phyloP scores from a whole-genome alignment of 2,888 invertebrate genomes.

The Diplazon laetatorius region DNA sequence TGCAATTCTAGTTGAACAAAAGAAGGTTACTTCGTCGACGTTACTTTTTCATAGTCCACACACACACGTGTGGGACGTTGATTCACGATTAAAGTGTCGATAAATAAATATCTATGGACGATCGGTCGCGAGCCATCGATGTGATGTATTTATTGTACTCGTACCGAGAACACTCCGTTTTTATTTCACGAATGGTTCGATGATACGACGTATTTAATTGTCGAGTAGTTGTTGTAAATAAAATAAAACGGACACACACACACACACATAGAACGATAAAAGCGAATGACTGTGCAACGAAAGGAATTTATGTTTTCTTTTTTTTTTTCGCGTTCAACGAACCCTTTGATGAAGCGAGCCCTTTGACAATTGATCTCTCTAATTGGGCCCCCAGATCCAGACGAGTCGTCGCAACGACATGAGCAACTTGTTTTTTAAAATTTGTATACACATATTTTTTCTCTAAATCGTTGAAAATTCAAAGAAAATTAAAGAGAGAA shows the following conservation, averaged over 20 bases:
- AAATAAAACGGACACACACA: not conserved
- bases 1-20: too few species aligned
- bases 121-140: too few species aligned
- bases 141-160: not conserved
- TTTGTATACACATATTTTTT: not conserved
- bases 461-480: too few species aligned
- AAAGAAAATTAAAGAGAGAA: too few species aligned
- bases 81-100: not conserved
- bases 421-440: too few species aligned
- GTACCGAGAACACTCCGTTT: not conserved
- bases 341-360: conserved; percentile 25
- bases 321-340: not conserved
- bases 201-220: not conserved
- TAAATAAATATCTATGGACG: not conserved
- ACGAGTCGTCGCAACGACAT: not conserved
- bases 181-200: not conserved
- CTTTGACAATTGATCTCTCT: conserved; percentile 31
- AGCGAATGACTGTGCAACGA: not conserved
- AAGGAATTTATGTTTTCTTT: not conserved
- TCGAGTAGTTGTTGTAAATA: not conserved
- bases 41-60: not conserved
- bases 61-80: not conserved
- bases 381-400: conserved; percentile 16
- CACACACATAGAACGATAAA: not conserved
- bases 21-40: too few species aligned